phyloP scores from a whole-genome alignment of 2,797 vertebrate genomes.

The Lophotriccus pileatus region DNA sequence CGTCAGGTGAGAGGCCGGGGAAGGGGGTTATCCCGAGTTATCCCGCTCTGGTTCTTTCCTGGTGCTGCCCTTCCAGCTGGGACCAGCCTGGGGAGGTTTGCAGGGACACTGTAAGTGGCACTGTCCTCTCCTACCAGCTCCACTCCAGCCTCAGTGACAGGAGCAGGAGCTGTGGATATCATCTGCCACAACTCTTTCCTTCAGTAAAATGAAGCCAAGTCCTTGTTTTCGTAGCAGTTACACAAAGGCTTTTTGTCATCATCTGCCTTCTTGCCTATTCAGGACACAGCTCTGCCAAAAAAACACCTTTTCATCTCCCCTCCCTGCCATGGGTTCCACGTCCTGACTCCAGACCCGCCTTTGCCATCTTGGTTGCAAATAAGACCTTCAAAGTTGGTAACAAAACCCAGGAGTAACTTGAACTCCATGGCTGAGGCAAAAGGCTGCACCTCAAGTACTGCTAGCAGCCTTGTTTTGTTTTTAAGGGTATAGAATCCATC shows the following conservation, averaged over 20 bases:
- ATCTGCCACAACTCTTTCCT: neutral
- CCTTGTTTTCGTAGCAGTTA: neutral
- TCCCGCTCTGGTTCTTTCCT: neutral
- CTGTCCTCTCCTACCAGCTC: neutral
- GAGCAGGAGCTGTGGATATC: neutral
- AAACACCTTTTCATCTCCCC: neutral
- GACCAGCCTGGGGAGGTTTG: neutral
- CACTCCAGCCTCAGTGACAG: neutral
- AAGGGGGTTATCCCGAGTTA: neutral
- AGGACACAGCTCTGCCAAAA: neutral
- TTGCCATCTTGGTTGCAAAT: neutral
- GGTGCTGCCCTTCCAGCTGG: neutral
- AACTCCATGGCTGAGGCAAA: neutral
- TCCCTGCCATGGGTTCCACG: neutral
- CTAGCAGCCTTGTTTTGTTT: neutral
- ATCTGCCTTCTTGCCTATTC: neutral
- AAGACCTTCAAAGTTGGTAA: neutral
- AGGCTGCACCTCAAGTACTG: neutral
- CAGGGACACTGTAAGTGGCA: neutral
- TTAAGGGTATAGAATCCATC: neutral
- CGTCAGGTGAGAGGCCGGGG: conserved; percentile 81
- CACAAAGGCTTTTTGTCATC: neutral
- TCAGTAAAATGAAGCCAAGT: neutral
- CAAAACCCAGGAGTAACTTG: neutral
- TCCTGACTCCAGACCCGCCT: neutral